Base-by-base conservation (phyloP, 2,888 invertebrate genomes). In the Reticulitermes lucifugus region DNA sequence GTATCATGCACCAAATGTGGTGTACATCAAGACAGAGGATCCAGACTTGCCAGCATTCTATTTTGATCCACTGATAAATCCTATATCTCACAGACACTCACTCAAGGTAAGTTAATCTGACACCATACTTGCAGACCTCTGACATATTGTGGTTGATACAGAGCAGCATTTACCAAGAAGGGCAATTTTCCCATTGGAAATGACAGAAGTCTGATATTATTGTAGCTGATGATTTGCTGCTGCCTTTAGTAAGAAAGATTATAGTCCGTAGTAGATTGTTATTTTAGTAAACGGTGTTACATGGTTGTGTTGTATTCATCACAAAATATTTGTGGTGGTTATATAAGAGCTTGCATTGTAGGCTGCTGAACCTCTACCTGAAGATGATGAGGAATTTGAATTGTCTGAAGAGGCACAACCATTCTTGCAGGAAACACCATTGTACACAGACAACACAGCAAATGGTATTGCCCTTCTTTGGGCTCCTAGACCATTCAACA, bases 21-120 rank as follows among this genome's bases (percentile, higher is more conserved):
- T 99, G 0, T 99, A 97, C 91, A 99, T 99, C 89, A 99, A 99
- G 93, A 99, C 99, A 0, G 99, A 99, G 92, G 99, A 99, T 94
- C 99, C 99, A 12, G 99, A 99, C 92, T 92, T 99, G 85, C 99
- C 99, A 60, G 99, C 99, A 0, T 99, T 99, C 91, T 99, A 99
- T 91, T 99, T 99, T 92, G 99, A 99, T 92, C 99, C 99, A 0
- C 93, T 99, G 80, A 99, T 99, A 90, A 99, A 99, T 92, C 99
- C 99, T 0, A 99, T 99, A 88, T 98, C 99, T 1, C 98, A 99
- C 90, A 93, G 98, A 84, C 97, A 98, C 91, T 95, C 97, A 0
- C 94, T 96, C 0, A 97, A 97, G 91, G 92, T 93, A 89, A 55
- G 18, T 51, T 12, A 51, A 51, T 35, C 35, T 35, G 46, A 51